Conservation (phyloP, 2,797 vertebrate genomes). For the Poecilia gillii region DNA sequence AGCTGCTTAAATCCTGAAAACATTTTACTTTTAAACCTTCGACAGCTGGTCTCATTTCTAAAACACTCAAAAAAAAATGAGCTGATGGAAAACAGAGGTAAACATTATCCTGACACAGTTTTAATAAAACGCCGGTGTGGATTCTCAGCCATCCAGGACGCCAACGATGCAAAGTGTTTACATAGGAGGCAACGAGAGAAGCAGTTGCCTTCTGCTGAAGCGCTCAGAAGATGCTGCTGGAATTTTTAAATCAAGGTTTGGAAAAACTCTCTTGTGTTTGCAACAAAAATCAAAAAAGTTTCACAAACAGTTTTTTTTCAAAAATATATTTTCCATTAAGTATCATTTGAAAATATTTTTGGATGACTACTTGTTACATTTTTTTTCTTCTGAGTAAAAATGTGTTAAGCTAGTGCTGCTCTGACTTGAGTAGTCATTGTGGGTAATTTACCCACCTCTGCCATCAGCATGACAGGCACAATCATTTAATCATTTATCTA, state of each 20-base stretch:
- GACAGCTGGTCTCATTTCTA: not conserved
- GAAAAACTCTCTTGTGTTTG: not conserved
- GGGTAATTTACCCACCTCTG: no score
- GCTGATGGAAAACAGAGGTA: not conserved
- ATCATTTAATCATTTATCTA: not conserved
- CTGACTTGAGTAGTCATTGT: no score
- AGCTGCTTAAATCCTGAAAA: slow-evolving; percentile 9
- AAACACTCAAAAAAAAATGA: not conserved
- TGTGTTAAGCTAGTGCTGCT: no score
- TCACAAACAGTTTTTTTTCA: not conserved
- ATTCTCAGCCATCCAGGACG: not conserved
- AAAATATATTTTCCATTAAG: not conserved
- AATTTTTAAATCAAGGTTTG: not conserved
- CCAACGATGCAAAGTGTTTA: not conserved
- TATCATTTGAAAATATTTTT: not conserved
- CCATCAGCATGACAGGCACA: not conserved
- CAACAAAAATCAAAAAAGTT: not conserved
- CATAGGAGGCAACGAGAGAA: not conserved
- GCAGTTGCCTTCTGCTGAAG: not conserved
- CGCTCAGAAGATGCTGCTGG: not conserved
- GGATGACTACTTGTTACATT: no score
- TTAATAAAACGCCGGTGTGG: not conserved
- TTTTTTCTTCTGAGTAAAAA: no score
- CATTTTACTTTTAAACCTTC: not conserved
- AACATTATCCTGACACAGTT: not conserved